Conservation (phyloP, 2,888 invertebrate genomes). For the Pseudanteris insignis region DNA sequence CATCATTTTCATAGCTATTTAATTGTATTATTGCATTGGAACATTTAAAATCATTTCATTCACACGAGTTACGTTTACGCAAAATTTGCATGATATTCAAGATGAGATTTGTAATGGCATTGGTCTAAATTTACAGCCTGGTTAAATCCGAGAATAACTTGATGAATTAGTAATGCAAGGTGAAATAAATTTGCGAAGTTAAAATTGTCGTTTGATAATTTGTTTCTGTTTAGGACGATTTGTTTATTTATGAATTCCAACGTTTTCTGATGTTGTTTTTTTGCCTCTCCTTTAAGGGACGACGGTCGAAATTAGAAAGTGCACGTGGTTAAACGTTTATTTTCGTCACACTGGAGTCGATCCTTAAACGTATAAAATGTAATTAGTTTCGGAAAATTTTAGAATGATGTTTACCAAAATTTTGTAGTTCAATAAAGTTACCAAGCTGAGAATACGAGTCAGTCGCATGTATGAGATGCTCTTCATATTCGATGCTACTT, state of each 20-base stretch:
- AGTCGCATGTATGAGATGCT: constrained; percentile 17
- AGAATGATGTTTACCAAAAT: neutral
- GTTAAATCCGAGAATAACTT: constrained; percentile 12
- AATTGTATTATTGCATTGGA: too few relatives aligned
- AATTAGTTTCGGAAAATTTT: neutral
- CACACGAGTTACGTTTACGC: neutral
- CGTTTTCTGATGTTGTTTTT: too few relatives aligned
- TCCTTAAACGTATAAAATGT: too few relatives aligned
- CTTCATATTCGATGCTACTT: constrained; percentile 28
- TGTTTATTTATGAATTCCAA: too few relatives aligned
- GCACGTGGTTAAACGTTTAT: too few relatives aligned
- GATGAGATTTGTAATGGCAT: constrained; percentile 8
- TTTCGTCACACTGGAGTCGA: too few relatives aligned
- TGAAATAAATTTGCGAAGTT: neutral
- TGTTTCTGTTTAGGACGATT: too few relatives aligned
- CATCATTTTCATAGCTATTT: too few relatives aligned
- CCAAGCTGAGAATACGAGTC: neutral
- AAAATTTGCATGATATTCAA: neutral
- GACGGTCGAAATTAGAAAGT: too few relatives aligned
- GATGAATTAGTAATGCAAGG: constrained; percentile 9
- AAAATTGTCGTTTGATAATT: too few relatives aligned
- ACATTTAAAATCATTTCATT: too few relatives aligned
- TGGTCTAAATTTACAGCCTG: constrained; percentile 21
- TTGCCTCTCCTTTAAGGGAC: too few relatives aligned
- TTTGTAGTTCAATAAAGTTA: neutral